Evolutionary conservation across 2,113 vertebrate species (phyloP).

Genomic region (Paramormyrops kingsleyae): DNA sequence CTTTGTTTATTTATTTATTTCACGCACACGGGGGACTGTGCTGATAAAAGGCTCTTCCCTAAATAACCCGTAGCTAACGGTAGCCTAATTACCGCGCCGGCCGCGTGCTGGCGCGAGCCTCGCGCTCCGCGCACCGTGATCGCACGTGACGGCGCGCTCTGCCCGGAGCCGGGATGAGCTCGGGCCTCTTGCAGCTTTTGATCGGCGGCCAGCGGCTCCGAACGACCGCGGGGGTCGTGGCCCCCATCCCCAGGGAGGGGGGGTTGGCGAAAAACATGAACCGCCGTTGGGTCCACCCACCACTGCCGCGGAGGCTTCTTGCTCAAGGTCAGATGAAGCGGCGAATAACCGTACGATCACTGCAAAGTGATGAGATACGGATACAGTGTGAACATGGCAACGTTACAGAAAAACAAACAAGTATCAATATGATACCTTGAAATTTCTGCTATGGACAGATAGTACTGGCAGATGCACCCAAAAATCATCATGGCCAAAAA

Average conservation of each 20-base stretch:
- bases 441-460: background rate
- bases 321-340: constrained; percentile 57
- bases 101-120: constrained; percentile 64
- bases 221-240: constrained; percentile 44
- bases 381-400: background rate
- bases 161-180: constrained; percentile 69
- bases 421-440: background rate
- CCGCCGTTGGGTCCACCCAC: constrained; percentile 65
- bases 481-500: background rate
- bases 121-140: constrained; percentile 69
- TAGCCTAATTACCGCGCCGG: constrained; percentile 71
- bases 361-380: background rate
- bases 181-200: constrained; percentile 66
- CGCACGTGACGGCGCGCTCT: constrained; percentile 65
- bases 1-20: constrained; percentile 53
- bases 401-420: background rate
- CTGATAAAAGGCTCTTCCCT: constrained; percentile 70
- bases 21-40: constrained; percentile 54
- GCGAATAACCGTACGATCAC: background rate
- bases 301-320: constrained; percentile 64
- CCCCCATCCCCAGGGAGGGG: background rate
- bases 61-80: constrained; percentile 71
- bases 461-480: background rate
- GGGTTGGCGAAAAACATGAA: constrained; percentile 40
- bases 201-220: constrained; percentile 64